Percentiles rank a stretch among this genome's conserved stretches.
Evolutionary conservation across 2,888 invertebrate species (phyloP).

Genomic region (Ellobium chinense): DNA sequence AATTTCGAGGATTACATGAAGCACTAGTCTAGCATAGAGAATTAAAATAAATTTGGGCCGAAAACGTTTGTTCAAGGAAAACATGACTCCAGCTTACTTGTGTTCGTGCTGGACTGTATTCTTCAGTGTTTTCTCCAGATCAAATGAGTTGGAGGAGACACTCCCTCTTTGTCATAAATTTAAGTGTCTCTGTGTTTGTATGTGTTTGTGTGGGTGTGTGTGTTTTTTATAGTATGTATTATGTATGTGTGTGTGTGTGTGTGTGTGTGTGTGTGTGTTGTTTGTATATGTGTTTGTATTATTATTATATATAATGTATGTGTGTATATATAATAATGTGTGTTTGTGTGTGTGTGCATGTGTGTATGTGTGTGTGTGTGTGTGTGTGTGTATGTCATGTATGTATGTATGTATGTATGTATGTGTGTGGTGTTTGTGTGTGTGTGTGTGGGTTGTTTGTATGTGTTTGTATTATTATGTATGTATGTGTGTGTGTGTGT

Average conservation of each 20-base stretch:
- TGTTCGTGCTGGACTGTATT: too few species aligned
- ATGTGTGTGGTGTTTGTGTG: neutral
- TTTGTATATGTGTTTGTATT: neutral
- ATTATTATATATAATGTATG: neutral
- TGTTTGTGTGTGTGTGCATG: neutral
- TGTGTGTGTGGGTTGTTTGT: neutral
- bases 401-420: neutral
- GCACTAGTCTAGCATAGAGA: too few species aligned
- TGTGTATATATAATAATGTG: neutral
- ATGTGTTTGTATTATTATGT: neutral
- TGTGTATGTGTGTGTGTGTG: neutral
- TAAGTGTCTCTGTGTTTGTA: too few species aligned
- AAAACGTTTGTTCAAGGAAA: too few species aligned
- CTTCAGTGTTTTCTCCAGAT: too few species aligned
- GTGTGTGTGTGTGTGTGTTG: constrained; percentile 1
- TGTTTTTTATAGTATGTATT: neutral
- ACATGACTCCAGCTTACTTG: too few species aligned
- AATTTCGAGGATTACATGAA: too few species aligned
- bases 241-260: neutral
- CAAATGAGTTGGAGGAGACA: too few species aligned
- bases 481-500: neutral
- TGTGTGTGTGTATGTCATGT: neutral
- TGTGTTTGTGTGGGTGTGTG: neutral
- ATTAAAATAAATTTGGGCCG: too few species aligned
- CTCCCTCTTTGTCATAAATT: too few species aligned